A percentile compares a stretch with the other conserved stretches of the same genome.
These are phyloP conservation scores for Ceratothoa steindachneri DNA, from an alignment of 2,888 invertebrate species.

Conservation along the genomic window DNA sequence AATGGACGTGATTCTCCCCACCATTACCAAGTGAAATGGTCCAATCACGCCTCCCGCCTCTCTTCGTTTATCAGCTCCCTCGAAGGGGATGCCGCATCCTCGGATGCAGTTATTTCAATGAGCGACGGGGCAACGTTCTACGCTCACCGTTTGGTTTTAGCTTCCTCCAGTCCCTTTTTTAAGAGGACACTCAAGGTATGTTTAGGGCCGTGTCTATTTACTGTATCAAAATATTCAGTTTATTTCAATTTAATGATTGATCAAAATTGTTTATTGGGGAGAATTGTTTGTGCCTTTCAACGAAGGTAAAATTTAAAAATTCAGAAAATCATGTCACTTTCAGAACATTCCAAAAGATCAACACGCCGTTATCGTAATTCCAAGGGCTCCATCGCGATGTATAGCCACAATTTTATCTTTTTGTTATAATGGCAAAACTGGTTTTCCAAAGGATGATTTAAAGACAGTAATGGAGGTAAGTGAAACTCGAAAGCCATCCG, in stretches of 20 bases:
- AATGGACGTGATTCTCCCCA: neutral
- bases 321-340: too few species aligned
- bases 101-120: neutral
- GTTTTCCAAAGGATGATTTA: neutral
- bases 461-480: neutral
- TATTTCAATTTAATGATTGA: too few species aligned
- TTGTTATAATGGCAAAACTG: neutral
- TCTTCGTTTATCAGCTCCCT: constrained; percentile 3
- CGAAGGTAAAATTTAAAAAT: too few species aligned
- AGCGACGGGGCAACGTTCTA: neutral
- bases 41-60: neutral
- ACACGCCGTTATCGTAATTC: neutral
- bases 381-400: neutral
- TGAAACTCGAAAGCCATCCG: too few species aligned
- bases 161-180: constrained; percentile 19
- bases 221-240: too few species aligned
- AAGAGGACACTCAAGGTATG: constrained; percentile 12
- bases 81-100: neutral
- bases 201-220: neutral
- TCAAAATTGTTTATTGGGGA: too few species aligned
- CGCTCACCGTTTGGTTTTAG: constrained; percentile 17
- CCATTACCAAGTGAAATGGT: constrained; percentile 16
- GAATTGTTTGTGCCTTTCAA: too few species aligned
- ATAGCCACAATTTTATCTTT: neutral
- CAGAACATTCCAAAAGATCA: constrained; percentile 8